Percentiles rank a stretch among this genome's conserved stretches.
Conservation (phyloP, 2,888 invertebrate genomes). For the Amphipoea lucens region DNA sequence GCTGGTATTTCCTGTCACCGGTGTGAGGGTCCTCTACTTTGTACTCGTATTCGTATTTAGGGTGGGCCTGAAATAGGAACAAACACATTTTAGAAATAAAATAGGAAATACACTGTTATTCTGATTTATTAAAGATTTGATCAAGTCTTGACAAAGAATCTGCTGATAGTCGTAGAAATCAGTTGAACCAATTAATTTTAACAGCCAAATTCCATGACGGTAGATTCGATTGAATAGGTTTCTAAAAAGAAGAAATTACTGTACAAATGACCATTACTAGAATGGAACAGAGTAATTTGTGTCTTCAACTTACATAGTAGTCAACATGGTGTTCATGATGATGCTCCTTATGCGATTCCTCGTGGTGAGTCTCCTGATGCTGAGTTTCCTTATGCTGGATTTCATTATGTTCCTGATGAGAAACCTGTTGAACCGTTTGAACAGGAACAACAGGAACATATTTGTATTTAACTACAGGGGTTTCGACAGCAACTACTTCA, state of each 20-base stretch:
- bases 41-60: conserved; percentile 89
- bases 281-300: not conserved
- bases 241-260: not conserved
- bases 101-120: not conserved
- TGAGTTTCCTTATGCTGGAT: conserved; percentile 50
- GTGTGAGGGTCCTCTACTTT: conserved; percentile 89
- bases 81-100: not conserved
- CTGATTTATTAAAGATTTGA: not conserved
- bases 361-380: conserved; percentile 60
- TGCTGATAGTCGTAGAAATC: not conserved
- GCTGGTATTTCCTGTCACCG: conserved; percentile 89
- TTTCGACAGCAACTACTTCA: conserved; percentile 51
- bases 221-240: not conserved
- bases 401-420: conserved; percentile 39
- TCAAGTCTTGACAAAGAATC: not conserved
- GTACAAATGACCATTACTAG: not conserved
- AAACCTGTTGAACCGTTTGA: conserved; percentile 40
- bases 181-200: not conserved
- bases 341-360: conserved; percentile 55
- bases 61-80: conserved; percentile 77
- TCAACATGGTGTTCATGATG: conserved; percentile 73
- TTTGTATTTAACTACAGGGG: conserved; percentile 46
- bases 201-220: not conserved
- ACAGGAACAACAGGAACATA: conserved; percentile 42
- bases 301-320: conserved; percentile 75